Percentiles rank a stretch among this genome's conserved stretches.
phyloP scores from a whole-genome alignment of 2,888 invertebrate genomes.

The Heliconius erato region DNA sequence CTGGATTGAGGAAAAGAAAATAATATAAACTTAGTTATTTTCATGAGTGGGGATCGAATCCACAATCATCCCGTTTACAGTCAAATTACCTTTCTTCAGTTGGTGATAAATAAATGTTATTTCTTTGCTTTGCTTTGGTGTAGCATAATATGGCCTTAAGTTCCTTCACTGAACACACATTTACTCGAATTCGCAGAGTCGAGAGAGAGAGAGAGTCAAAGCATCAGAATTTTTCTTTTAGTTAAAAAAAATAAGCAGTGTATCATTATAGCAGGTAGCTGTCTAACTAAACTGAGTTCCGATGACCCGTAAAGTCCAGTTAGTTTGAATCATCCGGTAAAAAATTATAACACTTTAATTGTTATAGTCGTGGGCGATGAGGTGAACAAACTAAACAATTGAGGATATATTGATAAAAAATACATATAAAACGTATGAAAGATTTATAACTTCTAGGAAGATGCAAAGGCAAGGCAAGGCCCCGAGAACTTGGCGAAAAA shows the following conservation, averaged over 20 bases:
- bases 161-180: too few species aligned
- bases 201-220: too few species aligned
- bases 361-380: conserved; percentile 32
- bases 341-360: conserved; percentile 45
- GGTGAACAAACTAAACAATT: conserved; percentile 32
- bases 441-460: background rate
- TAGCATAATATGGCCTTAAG: too few species aligned
- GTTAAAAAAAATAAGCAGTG: background rate
- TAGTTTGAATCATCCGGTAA: conserved; percentile 44
- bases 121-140: too few species aligned
- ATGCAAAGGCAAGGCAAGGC: background rate
- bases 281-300: conserved; percentile 26
- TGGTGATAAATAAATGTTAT: too few species aligned
- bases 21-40: too few species aligned
- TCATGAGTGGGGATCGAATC: too few species aligned
- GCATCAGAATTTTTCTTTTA: background rate
- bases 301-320: conserved; percentile 46
- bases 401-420: background rate
- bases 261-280: background rate
- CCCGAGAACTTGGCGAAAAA: background rate
- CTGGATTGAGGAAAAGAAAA: too few species aligned
- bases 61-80: too few species aligned
- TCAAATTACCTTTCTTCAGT: too few species aligned
- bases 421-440: too few species aligned
- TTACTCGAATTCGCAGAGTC: background rate